A percentile compares a stretch with the other conserved stretches of the same genome.
These are phyloP conservation scores for Lasiurus cinereus DNA, from an alignment of 2,113 vertebrate species.

Conservation along the genomic window DNA sequence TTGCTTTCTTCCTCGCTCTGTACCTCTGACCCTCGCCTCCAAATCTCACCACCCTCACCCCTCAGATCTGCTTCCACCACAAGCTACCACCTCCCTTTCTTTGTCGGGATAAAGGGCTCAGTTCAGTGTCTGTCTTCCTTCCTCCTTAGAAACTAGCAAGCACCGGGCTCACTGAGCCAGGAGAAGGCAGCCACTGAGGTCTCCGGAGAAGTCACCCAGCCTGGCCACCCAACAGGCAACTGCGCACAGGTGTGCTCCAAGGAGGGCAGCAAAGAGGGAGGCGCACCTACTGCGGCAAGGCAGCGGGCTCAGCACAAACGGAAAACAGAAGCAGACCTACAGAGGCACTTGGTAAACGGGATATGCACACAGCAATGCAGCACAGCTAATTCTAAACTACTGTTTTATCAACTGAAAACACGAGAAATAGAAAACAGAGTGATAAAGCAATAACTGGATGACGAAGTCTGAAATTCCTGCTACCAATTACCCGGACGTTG, in stretches of 20 bases:
- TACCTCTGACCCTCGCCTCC: neutral
- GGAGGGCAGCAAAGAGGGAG: too few relatives aligned
- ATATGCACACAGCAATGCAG: rapidly evolving
- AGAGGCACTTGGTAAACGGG: neutral
- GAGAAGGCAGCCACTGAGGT: rapidly evolving
- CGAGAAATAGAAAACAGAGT: neutral
- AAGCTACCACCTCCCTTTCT: too few relatives aligned
- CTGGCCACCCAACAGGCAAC: rapidly evolving
- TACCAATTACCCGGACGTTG: neutral
- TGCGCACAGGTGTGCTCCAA: rapidly evolving
- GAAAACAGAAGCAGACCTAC: neutral
- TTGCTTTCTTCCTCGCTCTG: neutral
- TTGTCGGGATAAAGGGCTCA: rapidly evolving
- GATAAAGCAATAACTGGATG: rapidly evolving
- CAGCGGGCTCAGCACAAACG: too few relatives aligned
- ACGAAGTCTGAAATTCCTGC: neutral
- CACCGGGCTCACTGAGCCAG: neutral
- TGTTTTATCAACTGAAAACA: neutral
- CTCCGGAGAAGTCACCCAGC: neutral
- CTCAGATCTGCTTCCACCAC: neutral
- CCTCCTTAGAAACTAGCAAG: neutral
- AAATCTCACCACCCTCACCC: neutral
- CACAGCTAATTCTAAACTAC: neutral
- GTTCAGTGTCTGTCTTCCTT: rapidly evolving
- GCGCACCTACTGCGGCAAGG: too few relatives aligned